Evolutionary conservation across 2,797 vertebrate species (phyloP).

Genomic region (Aratinga solstitialis): DNA sequence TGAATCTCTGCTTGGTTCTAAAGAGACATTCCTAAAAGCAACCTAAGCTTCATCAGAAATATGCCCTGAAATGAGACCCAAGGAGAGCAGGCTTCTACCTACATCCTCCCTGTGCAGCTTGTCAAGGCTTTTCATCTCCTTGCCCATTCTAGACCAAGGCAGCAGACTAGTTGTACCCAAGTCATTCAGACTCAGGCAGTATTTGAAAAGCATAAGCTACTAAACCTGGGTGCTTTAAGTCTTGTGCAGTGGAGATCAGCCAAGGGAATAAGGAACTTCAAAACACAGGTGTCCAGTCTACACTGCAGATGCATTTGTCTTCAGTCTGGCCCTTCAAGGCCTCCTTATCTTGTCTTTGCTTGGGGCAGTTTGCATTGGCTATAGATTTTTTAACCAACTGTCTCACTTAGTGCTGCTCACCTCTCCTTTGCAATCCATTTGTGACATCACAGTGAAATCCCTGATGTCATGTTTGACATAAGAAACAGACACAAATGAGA

Average conservation of each 20-base stretch:
- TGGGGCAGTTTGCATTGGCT: not conserved
- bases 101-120: not conserved
- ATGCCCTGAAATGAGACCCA: not conserved
- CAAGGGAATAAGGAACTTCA: constrained; percentile 36
- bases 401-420: not conserved
- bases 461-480: not conserved
- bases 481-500: not conserved
- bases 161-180: not conserved
- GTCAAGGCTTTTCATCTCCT: not conserved
- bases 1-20: not conserved
- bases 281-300: constrained; percentile 40
- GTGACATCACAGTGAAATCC: not conserved
- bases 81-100: not conserved
- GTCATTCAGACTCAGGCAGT: fast-evolving
- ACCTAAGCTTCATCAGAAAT: not conserved
- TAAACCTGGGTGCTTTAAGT: not conserved
- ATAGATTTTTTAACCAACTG: not conserved
- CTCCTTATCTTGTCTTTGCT: constrained; percentile 33
- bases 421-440: constrained; percentile 1
- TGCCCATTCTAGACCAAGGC: not conserved
- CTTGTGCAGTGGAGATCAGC: not conserved
- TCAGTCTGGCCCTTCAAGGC: constrained; percentile 42
- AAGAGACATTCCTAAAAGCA: not conserved
- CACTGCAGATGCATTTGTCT: constrained; percentile 51
- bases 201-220: not conserved